These are phyloP conservation scores for Martes martes DNA, from an alignment of 2,113 vertebrate species.

Conservation along the genomic window DNA sequence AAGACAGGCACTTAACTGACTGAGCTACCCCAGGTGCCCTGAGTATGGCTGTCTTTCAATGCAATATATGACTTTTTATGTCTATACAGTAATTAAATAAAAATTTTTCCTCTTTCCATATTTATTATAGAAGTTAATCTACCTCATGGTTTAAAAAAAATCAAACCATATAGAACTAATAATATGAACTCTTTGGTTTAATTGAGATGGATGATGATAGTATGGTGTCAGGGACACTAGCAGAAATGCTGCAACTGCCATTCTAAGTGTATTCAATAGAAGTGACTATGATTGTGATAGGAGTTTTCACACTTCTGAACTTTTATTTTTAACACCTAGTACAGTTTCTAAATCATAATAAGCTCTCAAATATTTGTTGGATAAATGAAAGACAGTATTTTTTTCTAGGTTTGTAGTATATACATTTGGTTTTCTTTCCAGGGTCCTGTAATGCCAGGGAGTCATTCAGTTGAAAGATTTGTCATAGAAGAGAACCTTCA, in stretches of 20 bases:
- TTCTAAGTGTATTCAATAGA: neutral
- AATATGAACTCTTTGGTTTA: neutral
- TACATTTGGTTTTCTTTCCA: conserved; percentile 70
- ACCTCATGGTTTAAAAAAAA: neutral
- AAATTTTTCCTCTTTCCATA: neutral
- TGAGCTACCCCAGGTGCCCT: neutral
- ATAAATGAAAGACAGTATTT: neutral
- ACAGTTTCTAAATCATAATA: neutral
- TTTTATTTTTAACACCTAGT: neutral
- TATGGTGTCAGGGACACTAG: neutral
- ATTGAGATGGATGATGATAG: neutral
- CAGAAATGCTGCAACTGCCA: neutral
- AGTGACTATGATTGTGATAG: neutral
- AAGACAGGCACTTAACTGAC: neutral
- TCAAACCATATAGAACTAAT: neutral
- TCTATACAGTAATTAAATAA: neutral
- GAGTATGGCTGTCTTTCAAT: neutral
- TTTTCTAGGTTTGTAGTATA: neutral
- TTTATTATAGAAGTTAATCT: neutral
- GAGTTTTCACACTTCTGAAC: neutral
- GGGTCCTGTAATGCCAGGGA: conserved; percentile 99
- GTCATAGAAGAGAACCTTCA: conserved; percentile 99
- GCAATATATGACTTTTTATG: neutral
- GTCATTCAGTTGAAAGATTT: conserved; percentile 97
- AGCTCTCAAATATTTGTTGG: neutral